Percentiles rank a stretch among this genome's conserved stretches.
phyloP scores from a whole-genome alignment of 2,797 vertebrate species.

The Platalea minor region DNA sequence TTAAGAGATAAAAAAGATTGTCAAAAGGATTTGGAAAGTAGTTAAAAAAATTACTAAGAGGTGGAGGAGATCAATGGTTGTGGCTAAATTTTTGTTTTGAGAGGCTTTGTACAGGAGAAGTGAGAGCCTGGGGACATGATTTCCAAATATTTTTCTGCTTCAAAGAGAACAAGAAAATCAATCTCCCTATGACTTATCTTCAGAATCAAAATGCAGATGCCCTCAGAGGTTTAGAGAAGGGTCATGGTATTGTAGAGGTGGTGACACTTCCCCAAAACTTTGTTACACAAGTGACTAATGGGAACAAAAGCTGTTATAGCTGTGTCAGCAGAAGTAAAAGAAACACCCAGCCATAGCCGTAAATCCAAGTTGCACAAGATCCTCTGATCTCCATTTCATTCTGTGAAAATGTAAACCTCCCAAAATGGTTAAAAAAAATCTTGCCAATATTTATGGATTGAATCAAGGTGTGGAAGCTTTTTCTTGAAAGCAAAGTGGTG shows the following conservation, averaged over 20 bases:
- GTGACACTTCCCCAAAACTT: neutral
- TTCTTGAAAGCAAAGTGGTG: neutral
- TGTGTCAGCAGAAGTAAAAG: neutral
- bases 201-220: neutral
- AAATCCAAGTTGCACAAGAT: neutral
- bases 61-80: neutral
- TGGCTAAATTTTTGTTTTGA: neutral
- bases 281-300: neutral
- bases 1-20: neutral
- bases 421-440: neutral
- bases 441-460: neutral
- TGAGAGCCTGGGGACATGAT: neutral
- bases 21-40: neutral
- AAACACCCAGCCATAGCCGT: neutral
- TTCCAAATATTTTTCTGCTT: neutral
- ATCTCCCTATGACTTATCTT: neutral
- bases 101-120: neutral
- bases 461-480: neutral
- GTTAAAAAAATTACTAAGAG: neutral
- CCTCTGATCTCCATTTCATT: neutral
- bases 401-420: neutral
- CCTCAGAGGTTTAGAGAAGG: neutral
- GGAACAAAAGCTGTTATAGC: neutral
- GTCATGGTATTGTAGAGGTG: neutral
- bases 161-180: neutral